Base-by-base conservation (phyloP, 2,113 vertebrate genomes). In the Phainopepla nitens region DNA sequence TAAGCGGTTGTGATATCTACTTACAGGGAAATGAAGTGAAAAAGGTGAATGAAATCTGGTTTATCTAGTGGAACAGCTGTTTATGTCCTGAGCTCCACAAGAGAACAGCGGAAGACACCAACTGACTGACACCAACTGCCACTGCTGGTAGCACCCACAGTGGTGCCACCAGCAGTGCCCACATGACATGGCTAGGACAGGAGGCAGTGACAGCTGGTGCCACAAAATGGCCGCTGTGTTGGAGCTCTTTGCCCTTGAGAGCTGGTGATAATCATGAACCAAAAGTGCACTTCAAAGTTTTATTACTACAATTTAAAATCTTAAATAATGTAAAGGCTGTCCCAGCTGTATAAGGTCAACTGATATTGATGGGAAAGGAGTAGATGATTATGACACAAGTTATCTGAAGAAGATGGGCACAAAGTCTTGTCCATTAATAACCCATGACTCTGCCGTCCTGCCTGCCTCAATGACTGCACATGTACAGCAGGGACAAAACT, bases 371-470 rank as follows among this genome's bases (percentile, higher is more conserved):
- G 51, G 31, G 60, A 75, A 80, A 81, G 39, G 35, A 80, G 57
- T 31, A 54, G 71, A 57, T 62, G 58, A 81, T 45, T 80, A 33
- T 41, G 69, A 92, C 0, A 73, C 50, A 85, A 85, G 47, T 61
- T 78, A 90, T 91, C 22, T 2, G 4, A 90, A 93, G 53, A 91
- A 23, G 31, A 94, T 31, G 42, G 69, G 85, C 88, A 87, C 47
- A 70, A 93, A 94, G 50, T 61, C 41, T 79, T 91, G 53, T 53
- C 79, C 76, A 61, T 88, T 93, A 94, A 93, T 85, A 94, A 90
- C 51, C 56, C 25, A 35, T 83, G 85, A 93, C 82, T 87, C 41
- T 86, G 85, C 79, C 66, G 53, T 95, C 76, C 64, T 90, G 24
- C 24, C 14, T 64, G 76, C 71, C 61, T 92, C 90, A 90, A 14